Evolutionary conservation across 1,140 invertebrate genomes (phyloP).

Genomic region (Oedothorax gibbosus): DNA sequence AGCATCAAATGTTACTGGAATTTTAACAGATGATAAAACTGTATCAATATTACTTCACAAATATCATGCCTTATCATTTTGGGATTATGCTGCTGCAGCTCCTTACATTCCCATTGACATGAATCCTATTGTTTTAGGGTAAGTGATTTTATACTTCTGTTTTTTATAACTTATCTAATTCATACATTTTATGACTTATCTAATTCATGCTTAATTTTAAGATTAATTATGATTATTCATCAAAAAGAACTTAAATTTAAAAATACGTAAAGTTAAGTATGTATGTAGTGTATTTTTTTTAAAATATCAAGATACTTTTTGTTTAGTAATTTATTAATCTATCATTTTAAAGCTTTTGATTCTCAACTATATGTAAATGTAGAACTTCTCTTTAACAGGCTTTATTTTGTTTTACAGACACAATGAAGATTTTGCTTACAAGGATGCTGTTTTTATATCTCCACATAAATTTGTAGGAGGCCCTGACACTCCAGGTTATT

Average conservation of each 20-base stretch:
- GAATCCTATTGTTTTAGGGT: slow-evolving; percentile 81
- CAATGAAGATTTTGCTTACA: slow-evolving; percentile 78
- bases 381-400: too few species aligned
- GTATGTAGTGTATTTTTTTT: too few species aligned
- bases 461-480: slow-evolving; percentile 93
- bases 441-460: slow-evolving; percentile 92
- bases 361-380: too few species aligned
- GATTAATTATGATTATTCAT: too few species aligned
- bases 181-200: too few species aligned
- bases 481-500: slow-evolving; percentile 82
- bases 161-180: too few species aligned
- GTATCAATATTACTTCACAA: slow-evolving; percentile 85
- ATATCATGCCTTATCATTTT: slow-evolving; percentile 85
- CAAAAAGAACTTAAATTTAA: too few species aligned
- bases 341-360: too few species aligned
- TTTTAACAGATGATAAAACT: slow-evolving; percentile 83
- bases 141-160: slow-evolving; percentile 62
- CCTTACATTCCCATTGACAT: slow-evolving; percentile 86
- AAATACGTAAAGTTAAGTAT: too few species aligned
- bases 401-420: slow-evolving; percentile 39
- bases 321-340: too few species aligned
- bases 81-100: slow-evolving; percentile 90
- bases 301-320: too few species aligned
- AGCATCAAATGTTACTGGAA: slow-evolving; percentile 90
- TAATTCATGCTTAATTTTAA: too few species aligned